phyloP scores from a whole-genome alignment of 2,113 vertebrate genomes.

The Protomyctophum bolini region DNA sequence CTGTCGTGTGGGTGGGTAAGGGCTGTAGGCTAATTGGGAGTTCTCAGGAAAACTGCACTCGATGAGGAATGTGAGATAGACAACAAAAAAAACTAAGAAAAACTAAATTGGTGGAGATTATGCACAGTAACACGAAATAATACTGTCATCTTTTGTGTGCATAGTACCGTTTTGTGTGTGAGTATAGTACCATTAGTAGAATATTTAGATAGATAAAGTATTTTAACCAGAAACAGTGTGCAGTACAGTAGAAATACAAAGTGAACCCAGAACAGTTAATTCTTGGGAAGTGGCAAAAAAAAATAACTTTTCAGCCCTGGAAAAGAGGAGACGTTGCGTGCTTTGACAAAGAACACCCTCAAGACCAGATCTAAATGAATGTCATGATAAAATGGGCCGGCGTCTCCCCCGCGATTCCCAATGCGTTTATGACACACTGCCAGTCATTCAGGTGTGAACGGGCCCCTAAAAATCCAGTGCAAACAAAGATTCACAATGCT shows the following conservation, averaged over 20 bases:
- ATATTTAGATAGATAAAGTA: conserved; percentile 2
- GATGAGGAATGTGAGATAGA: conserved; percentile 69
- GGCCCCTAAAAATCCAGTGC: no score
- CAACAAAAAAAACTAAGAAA: conserved; percentile 9
- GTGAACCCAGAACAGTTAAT: conserved; percentile 1
- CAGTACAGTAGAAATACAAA: conserved; percentile 1
- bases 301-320: neutral
- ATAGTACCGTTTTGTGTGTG: conserved; percentile 9
- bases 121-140: conserved; percentile 12
- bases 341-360: conserved; percentile 49
- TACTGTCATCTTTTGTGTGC: conserved; percentile 9
- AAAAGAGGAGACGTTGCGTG: conserved; percentile 33
- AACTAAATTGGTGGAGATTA: conserved; percentile 3
- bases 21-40: conserved; percentile 30
- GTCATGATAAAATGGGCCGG: neutral
- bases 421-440: no score
- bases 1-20: conserved; percentile 45
- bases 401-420: no score
- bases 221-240: conserved; percentile 9
- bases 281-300: conserved; percentile 1
- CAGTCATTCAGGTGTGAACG: no score
- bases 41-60: conserved; percentile 63
- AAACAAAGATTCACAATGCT: no score
- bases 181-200: conserved; percentile 7
- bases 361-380: conserved; percentile 18